These are phyloP conservation scores for Bettongia penicillata DNA, from an alignment of 2,113 vertebrate species.

Conservation along the genomic window DNA sequence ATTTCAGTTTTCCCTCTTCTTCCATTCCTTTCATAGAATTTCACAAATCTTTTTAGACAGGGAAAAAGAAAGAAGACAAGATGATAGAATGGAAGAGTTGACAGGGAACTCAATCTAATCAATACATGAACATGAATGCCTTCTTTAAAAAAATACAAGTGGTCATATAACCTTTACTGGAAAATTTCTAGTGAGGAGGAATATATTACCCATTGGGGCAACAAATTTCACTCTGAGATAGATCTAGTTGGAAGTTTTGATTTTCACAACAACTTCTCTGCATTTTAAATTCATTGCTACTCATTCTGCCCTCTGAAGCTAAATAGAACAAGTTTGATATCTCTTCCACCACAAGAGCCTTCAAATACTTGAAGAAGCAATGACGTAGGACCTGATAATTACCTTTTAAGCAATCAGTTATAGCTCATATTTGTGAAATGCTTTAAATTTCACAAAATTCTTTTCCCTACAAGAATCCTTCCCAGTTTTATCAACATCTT, in stretches of 20 bases:
- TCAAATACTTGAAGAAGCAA: too few relatives aligned
- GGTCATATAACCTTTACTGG: constrained; percentile 28
- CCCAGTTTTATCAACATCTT: background rate
- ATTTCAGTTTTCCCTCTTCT: background rate
- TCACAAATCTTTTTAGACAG: background rate
- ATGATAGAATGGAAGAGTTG: background rate
- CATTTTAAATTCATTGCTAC: background rate
- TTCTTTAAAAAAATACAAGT: constrained; percentile 21
- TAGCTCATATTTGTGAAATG: background rate
- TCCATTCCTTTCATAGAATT: background rate
- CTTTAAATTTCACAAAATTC: background rate
- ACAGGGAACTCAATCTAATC: background rate
- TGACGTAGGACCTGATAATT: background rate
- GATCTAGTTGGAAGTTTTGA: background rate
- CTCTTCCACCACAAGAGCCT: background rate
- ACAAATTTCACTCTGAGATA: background rate
- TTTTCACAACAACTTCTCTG: background rate
- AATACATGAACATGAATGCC: background rate
- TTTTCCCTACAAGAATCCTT: background rate
- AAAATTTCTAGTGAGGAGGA: background rate
- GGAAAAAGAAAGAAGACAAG: constrained; percentile 6
- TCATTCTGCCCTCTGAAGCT: background rate
- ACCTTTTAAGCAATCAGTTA: background rate
- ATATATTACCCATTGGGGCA: background rate
- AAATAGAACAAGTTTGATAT: background rate